phyloP scores from a whole-genome alignment of 2,888 invertebrate genomes.

The Camponotus fellah region DNA sequence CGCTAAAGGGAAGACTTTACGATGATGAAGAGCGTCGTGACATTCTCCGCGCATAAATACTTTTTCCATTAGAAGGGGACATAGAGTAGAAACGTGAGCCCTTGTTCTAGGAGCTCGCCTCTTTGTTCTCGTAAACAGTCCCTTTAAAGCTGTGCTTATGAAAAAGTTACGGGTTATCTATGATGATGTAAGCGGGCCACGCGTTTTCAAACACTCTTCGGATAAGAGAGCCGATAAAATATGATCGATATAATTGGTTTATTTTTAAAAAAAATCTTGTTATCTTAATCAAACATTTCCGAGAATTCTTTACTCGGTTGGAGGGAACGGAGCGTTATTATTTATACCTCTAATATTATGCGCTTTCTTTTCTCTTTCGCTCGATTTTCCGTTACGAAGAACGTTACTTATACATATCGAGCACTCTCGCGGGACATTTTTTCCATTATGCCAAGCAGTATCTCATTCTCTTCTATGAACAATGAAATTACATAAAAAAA shows the following conservation, averaged over 20 bases:
- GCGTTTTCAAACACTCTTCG: constrained; percentile 23
- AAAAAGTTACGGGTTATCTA: constrained; percentile 46
- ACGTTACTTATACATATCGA: constrained; percentile 54
- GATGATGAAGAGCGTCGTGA: constrained; percentile 53
- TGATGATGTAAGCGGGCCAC: constrained; percentile 6
- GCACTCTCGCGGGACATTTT: constrained; percentile 59
- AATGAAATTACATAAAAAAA: constrained; percentile 64
- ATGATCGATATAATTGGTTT: constrained; percentile 36
- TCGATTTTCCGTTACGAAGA: constrained; percentile 42
- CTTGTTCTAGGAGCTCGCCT: constrained; percentile 48
- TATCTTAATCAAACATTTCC: constrained; percentile 16
- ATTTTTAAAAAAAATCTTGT: constrained; percentile 29
- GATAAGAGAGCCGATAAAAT: constrained; percentile 20
- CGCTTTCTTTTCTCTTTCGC: constrained; percentile 30
- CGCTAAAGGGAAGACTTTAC: constrained; percentile 52
- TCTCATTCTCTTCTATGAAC: constrained; percentile 64
- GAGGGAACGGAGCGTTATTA: neutral
- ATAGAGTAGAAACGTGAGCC: constrained; percentile 51
- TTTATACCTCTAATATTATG: constrained; percentile 41
- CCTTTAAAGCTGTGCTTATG: constrained; percentile 42
- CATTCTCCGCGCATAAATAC: constrained; percentile 58
- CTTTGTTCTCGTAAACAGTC: constrained; percentile 46
- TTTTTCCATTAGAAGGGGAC: constrained; percentile 49
- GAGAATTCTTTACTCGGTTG: constrained; percentile 7
- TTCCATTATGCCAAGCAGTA: constrained; percentile 59